Base-by-base conservation (phyloP, 2,113 vertebrate genomes). In the Polypterus senegalus region DNA sequence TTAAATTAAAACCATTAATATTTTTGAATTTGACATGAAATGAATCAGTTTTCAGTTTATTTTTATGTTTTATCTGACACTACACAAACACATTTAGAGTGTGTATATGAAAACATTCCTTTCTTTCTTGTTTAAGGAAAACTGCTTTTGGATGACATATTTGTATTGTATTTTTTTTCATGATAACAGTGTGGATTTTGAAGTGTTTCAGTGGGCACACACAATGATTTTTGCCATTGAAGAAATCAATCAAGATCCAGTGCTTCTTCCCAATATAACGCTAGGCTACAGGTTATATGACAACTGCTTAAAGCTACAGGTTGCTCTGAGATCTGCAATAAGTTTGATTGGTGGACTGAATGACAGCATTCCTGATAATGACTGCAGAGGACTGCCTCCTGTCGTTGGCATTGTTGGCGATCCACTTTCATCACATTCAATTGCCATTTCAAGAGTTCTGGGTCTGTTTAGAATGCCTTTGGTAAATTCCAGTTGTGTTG, bases 201-300 rank as follows among this genome's bases (percentile, higher is more conserved):
- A 54, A 54, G 45, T n/a, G 3, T 62, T 62, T 10, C 61, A 54
- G 6, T 62, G 59, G 64, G 47, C 46, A 9, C 46, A 60, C 47
- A 62, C 64, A 3, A 62, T 65, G 64, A 48, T 60, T 5, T 65
- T 59, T 45, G 64, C 64, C 3, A 65, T 65, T 48, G 49, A 55
- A 6, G 64, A 65, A 61, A 63, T 65, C 52, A 65, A 65, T 52
- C 9, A 54, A 10, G 53, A 59, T 5, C 9, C n/a, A n/a, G 46
- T 6, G 9, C 59, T 65, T 46, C 64, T 65, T 11, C 59, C 64
- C 11, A 9, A 56, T 9, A n/a, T 65, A 7, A 62, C 6, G 6
- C 59, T 65, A 51, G 58, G 58, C 27, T 65, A 63, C 48, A 44
- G 54, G 46, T 61, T 65, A 46, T 65, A 55, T 7, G 64, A 65